A percentile compares a stretch with the other conserved stretches of the same genome.
phyloP scores from a whole-genome alignment of 2,113 vertebrate genomes.

The rabbit (Oryctolagus cuniculus) region mOryCun1.1 NC_091453.1:27192501-27193000 shows the following conservation, averaged over 20 bases:
- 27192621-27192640: too few relatives aligned
- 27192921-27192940: constrained; percentile 38
- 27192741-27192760: constrained; percentile 22
- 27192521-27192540: too few relatives aligned
- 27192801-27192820: constrained; percentile 62
- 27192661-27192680: too few relatives aligned
- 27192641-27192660: too few relatives aligned
- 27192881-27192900: background rate
- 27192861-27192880: constrained; percentile 28
- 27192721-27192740: constrained; percentile 34
- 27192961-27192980: background rate
- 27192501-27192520: too few relatives aligned
- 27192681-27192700: too few relatives aligned
- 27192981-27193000: background rate
- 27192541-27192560: too few relatives aligned
- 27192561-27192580: too few relatives aligned
- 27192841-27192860: constrained; percentile 50
- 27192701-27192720: too few relatives aligned
- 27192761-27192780: background rate
- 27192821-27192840: constrained; percentile 21
- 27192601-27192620: too few relatives aligned
- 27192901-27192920: constrained; percentile 61
- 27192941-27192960: constrained; percentile 25
- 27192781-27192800: constrained; percentile 44
- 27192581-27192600: too few relatives aligned